Base-by-base conservation (phyloP, 2,888 invertebrate genomes). In the Gymnosoma rotundatum region DNA sequence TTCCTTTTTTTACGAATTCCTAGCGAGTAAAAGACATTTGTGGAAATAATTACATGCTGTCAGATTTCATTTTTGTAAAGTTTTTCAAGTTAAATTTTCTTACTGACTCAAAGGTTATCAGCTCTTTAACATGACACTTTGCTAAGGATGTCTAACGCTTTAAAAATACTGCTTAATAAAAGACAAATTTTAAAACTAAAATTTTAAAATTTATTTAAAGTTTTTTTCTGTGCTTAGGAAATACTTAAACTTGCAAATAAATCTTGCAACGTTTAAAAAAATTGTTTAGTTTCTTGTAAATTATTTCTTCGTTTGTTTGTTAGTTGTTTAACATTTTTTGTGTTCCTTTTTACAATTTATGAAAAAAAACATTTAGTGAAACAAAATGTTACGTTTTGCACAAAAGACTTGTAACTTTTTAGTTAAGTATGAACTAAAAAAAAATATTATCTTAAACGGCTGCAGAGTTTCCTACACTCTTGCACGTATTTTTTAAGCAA, bases 271-370 rank as follows among this genome's bases (percentile, higher is more conserved):
- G 54, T 54, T 69, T n/a, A 21, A 45, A 56, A 32, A 45, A 48
- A 12, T 48, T 45, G 18, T 70, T 45, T 58, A 21, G 38, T 69
- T 69, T 69, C 21, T 42, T 45, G 36, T 2, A 5, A 18, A 58
- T 45, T 45, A n/a, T 58, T 14, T 58, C 45, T 70, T 45, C 6
- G 42, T 25, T 21, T 58, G 25, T 63, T 58, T 70, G 45, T 48
- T 25, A 58, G n/a, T 25, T 69, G n/a, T 56, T 56, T 45, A 42
- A 42, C 21, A 48, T n/a, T 14, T 56, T 56, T 58, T 16, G 54
- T 38, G 21, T 32, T 45, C 32, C 32, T 56, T 42, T 58, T 58
- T 25, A 38, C 4, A 20, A 36, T 36, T 16, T 38, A 60, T 12
- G 16, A 18, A 2, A 16, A 36, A 12, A 60, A 70, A 58, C 25